Evolutionary conservation across 2,113 vertebrate genomes (phyloP).

Genomic region (Perccottus glenii): DNA sequence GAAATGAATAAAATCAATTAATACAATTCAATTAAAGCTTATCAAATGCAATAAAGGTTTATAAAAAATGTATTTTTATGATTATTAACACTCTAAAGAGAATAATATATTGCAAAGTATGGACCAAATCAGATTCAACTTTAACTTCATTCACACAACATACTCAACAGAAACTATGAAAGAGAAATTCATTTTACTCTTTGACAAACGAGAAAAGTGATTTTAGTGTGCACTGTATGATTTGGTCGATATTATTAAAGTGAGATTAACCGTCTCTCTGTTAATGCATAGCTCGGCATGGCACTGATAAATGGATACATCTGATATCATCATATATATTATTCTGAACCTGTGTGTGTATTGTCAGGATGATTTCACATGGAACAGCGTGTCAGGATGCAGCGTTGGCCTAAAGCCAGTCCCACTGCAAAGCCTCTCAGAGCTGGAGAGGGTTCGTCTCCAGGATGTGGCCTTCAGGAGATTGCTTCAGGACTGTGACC

Average conservation of each 20-base stretch:
- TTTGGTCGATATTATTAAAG: not conserved
- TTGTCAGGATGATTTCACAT: slow-evolving; percentile 92
- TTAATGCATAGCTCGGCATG: not conserved
- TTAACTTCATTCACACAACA: not conserved
- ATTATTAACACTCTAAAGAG: slow-evolving; percentile 8
- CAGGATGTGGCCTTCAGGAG: slow-evolving; percentile 94
- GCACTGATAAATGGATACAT: slow-evolving; percentile 11
- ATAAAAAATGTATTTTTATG: slow-evolving; percentile 4
- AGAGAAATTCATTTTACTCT: too few relatives aligned
- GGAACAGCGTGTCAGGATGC: slow-evolving; percentile 92
- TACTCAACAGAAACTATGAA: not conserved
- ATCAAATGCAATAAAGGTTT: not conserved
- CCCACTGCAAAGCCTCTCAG: slow-evolving; percentile 92
- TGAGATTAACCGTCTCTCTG: not conserved
- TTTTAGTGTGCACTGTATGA: not conserved
- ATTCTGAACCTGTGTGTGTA: slow-evolving; percentile 31
- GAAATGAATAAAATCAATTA: slow-evolving; percentile 11
- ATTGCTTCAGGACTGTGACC: slow-evolving; percentile 89
- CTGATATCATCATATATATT: not conserved
- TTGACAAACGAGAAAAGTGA: too few relatives aligned
- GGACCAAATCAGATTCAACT: not conserved
- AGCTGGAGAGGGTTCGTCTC: slow-evolving; percentile 92
- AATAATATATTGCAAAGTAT: slow-evolving; percentile 3
- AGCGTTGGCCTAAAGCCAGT: slow-evolving; percentile 90
- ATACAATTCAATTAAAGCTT: too few relatives aligned